These are phyloP conservation scores for Mellilla xanthometata DNA, from an alignment of 2,888 invertebrate genomes.

Conservation along the genomic window DNA sequence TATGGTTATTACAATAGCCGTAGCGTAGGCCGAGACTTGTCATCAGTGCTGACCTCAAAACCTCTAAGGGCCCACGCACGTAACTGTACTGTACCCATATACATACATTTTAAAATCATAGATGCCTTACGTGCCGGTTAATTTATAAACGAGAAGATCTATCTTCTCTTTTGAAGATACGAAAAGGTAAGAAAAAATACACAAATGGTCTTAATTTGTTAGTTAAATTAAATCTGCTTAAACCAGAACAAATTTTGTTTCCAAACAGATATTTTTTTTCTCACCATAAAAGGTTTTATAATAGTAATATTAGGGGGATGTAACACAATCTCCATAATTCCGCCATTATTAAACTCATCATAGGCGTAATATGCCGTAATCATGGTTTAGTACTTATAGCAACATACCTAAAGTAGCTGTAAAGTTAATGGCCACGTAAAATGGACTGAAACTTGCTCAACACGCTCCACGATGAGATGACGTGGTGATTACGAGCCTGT, in stretches of 20 bases:
- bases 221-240: constrained; percentile 20
- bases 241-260: neutral
- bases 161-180: too few relatives aligned
- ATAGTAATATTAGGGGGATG: constrained; percentile 7
- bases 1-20: constrained; percentile 27
- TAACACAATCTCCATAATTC: constrained; percentile 17
- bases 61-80: constrained; percentile 57
- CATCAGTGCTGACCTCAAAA: constrained; percentile 47
- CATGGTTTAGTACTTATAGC: constrained; percentile 27
- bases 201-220: constrained; percentile 14
- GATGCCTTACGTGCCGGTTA: too few relatives aligned
- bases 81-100: constrained; percentile 54
- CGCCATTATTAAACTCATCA: constrained; percentile 33
- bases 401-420: constrained; percentile 27
- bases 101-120: constrained; percentile 33
- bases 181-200: too few relatives aligned
- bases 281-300: constrained; percentile 5
- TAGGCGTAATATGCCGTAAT: constrained; percentile 17
- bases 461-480: constrained; percentile 41
- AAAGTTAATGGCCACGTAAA: constrained; percentile 37
- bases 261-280: neutral
- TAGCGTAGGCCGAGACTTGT: constrained; percentile 48
- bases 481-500: constrained; percentile 44
- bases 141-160: too few relatives aligned
- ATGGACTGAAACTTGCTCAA: constrained; percentile 42